Evolutionary conservation across 2,797 vertebrate genomes (phyloP).

Genomic region (Malacoraja senta): DNA sequence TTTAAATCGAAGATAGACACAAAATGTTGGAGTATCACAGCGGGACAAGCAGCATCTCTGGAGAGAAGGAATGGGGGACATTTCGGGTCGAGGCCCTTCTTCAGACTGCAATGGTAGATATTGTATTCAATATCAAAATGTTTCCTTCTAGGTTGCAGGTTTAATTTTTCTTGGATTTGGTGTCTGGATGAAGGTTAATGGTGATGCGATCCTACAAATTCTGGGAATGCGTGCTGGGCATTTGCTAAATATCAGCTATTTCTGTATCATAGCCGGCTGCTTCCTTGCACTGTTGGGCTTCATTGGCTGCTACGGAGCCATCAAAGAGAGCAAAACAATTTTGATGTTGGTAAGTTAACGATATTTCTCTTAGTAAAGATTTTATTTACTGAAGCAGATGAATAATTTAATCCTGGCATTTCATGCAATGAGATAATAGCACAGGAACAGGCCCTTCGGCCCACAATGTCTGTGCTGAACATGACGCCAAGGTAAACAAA

Average conservation of each 20-base stretch:
- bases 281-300: not conserved
- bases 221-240: not conserved
- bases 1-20: no score
- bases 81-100: no score
- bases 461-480: no score
- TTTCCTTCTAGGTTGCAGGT: slow-evolving; percentile 39
- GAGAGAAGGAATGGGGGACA: no score
- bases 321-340: slow-evolving; percentile 25
- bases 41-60: no score
- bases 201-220: not conserved
- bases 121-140: not conserved
- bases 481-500: no score
- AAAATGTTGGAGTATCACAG: no score
- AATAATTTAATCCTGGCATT: not conserved
- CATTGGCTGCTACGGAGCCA: not conserved
- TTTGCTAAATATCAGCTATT: not conserved
- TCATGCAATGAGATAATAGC: no score
- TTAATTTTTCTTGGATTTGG: slow-evolving; percentile 35
- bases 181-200: slow-evolving; percentile 21
- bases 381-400: not conserved
- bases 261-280: slow-evolving; percentile 19
- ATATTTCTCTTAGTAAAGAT: not conserved
- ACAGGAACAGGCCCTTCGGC: no score
- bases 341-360: not conserved
- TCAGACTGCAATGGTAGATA: no score